Base-by-base conservation (phyloP, 2,113 vertebrate genomes). In the Cinclus cinclus region DNA sequence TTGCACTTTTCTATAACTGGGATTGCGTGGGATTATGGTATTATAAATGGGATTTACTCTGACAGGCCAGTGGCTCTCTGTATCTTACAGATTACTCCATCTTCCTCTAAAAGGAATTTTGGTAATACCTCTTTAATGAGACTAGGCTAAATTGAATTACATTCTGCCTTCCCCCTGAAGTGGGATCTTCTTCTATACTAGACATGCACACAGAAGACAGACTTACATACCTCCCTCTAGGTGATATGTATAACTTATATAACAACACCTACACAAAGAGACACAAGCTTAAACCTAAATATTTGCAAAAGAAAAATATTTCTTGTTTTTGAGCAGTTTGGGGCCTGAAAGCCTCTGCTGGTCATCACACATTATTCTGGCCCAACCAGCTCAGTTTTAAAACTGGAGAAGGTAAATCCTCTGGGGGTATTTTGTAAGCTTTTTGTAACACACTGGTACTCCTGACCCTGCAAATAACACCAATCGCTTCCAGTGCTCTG, bases 31-130 rank as follows among this genome's bases (percentile, higher is more conserved):
- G 69, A 94, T 96, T 94, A 96, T 35, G 71, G 83, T 83, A 86
- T 92, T 94, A 89, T 71, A 91, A 88, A 58, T 44, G n/a, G 18
- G 83, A 93, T 95, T 93, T 94, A 37, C 71, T 93, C 44, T 71
- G 35, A 46, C 81, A 91, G 56, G 64, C 64, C 33, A 16, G 31
- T 33, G 71, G 33, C 60, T 44, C 46, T 80, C 71, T 83, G 3
- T 58, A 70, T 70, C 0, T 89, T 90, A 63, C 2, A 56, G 82
- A 95, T 95, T 93, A 93, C 46, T 83, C 33, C 19, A 87, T 30
- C 47, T 84, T 83, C 47, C 82, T 84, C 76, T 74, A 59, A 74
- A 86, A 80, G 41, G 60, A 94, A 86, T 88, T 95, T 93, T 86
- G 55, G 60, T 86, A 95, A 93, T 81, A 73, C 71, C 80, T 23